Conservation (phyloP, 2,113 vertebrate species). For the Ptychochromis oligacanthus region DNA sequence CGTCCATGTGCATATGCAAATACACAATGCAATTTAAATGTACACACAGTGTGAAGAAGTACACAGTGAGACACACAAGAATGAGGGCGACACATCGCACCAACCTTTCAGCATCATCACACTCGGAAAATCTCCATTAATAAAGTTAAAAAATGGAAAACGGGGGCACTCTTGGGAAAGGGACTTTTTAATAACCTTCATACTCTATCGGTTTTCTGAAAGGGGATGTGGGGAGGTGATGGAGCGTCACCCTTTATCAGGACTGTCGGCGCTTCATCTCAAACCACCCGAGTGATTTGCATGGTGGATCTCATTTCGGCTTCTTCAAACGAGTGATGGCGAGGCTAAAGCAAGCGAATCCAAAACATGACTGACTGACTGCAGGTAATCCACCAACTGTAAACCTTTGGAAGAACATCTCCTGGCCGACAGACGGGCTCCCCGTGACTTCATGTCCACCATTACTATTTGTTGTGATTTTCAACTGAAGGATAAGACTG, state of each 20-base stretch:
- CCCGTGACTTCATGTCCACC: not conserved
- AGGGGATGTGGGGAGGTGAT: not conserved
- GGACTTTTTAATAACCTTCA: slow-evolving; percentile 44
- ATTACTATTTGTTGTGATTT: slow-evolving; percentile 12
- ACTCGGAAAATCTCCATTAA: slow-evolving; percentile 38
- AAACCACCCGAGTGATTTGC: slow-evolving; percentile 41
- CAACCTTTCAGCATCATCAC: not conserved
- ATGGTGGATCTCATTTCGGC: slow-evolving; percentile 49
- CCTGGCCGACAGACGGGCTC: not conserved
- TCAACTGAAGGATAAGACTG: not conserved
- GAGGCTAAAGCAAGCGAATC: slow-evolving; percentile 61
- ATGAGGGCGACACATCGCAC: not conserved
- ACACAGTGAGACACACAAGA: not conserved
- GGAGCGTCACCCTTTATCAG: slow-evolving; percentile 5
- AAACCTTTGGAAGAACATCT: slow-evolving; percentile 27
- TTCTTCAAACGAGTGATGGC: slow-evolving; percentile 27
- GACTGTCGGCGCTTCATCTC: slow-evolving; percentile 14
- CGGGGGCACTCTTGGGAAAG: slow-evolving; percentile 36
- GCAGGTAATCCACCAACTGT: slow-evolving; percentile 55
- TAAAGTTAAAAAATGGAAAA: slow-evolving; percentile 43
- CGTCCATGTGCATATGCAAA: slow-evolving; percentile 24
- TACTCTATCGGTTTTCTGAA: not conserved
- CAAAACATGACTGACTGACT: slow-evolving; percentile 70
- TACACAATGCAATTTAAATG: not conserved
- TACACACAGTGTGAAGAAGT: not conserved